A percentile compares a stretch with the other conserved stretches of the same genome.
Conservation (phyloP, 2,888 invertebrate species). For the Octonoba sinensis region DNA sequence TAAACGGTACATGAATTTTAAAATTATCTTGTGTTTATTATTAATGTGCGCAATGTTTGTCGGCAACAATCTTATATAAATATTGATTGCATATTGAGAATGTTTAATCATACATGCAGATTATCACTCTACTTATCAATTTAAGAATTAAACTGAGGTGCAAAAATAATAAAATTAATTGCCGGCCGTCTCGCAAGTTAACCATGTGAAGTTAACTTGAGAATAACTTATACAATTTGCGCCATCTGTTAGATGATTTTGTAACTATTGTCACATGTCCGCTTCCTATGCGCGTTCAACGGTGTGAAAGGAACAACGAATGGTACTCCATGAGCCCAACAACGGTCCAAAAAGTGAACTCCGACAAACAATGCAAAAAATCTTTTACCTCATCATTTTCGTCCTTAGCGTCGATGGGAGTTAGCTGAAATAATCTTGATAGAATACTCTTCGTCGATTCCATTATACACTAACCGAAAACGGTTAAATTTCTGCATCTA, state of each 20-base stretch:
- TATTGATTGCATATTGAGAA: too few relatives aligned
- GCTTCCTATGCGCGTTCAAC: constrained; percentile 59
- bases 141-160: not conserved
- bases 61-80: too few relatives aligned
- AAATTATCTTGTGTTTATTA: too few relatives aligned
- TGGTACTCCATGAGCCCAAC: constrained; percentile 49
- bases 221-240: constrained; percentile 42
- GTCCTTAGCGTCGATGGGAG: constrained; percentile 85
- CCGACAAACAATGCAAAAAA: constrained; percentile 62
- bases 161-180: not conserved
- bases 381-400: constrained; percentile 88
- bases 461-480: constrained; percentile 54
- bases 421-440: constrained; percentile 62
- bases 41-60: too few relatives aligned
- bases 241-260: constrained; percentile 67
- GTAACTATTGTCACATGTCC: constrained; percentile 67
- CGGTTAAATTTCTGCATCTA: constrained; percentile 54
- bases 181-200: constrained; percentile 29
- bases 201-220: constrained; percentile 48
- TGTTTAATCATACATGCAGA: too few relatives aligned
- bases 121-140: too few relatives aligned
- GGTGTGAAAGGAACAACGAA: constrained; percentile 52
- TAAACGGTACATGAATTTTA: too few relatives aligned
- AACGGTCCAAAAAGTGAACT: constrained; percentile 55
- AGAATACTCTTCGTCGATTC: constrained; percentile 60